Percentiles rank a stretch among this genome's conserved stretches.
phyloP scores from a whole-genome alignment of 2,113 vertebrate species.

The Neogobius melanostomus region DNA sequence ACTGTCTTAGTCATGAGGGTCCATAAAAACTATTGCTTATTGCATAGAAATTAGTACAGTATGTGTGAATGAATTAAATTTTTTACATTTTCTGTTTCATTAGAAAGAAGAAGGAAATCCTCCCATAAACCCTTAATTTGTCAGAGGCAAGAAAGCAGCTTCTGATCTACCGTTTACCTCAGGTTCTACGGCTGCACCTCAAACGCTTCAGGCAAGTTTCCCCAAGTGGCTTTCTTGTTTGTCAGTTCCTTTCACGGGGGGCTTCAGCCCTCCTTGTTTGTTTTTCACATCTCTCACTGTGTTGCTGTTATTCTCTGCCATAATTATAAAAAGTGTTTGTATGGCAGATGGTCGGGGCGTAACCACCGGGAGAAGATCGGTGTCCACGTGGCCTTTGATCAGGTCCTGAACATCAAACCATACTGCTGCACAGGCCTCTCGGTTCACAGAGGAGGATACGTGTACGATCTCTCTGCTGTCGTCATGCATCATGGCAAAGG shows the following conservation, averaged over 20 bases:
- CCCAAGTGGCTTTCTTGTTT: background rate
- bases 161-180: slow-evolving; percentile 99
- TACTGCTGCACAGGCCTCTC: slow-evolving; percentile 95
- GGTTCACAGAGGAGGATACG: slow-evolving; percentile 87
- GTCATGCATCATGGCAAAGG: slow-evolving; percentile 99
- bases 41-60: background rate
- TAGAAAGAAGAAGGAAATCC: slow-evolving; percentile 92
- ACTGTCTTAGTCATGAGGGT: too few relatives aligned
- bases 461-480: slow-evolving; percentile 97
- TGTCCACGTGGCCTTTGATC: slow-evolving; percentile 97
- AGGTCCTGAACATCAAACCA: slow-evolving; percentile 97
- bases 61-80: background rate
- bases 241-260: background rate
- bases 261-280: background rate
- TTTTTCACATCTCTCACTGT: background rate
- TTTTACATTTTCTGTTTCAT: slow-evolving; percentile 17
- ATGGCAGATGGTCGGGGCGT: slow-evolving; percentile 94
- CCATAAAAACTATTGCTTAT: background rate
- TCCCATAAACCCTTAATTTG: slow-evolving; percentile 94
- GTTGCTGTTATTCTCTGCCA: background rate
- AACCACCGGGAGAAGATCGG: slow-evolving; percentile 99
- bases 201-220: slow-evolving; percentile 95
- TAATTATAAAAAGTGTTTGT: slow-evolving; percentile 34
- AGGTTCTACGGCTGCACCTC: slow-evolving; percentile 99
- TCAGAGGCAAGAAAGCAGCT: slow-evolving; percentile 98